Base-by-base conservation (phyloP, 2,113 vertebrate species). In the Paramisgurnus dabryanus region DNA sequence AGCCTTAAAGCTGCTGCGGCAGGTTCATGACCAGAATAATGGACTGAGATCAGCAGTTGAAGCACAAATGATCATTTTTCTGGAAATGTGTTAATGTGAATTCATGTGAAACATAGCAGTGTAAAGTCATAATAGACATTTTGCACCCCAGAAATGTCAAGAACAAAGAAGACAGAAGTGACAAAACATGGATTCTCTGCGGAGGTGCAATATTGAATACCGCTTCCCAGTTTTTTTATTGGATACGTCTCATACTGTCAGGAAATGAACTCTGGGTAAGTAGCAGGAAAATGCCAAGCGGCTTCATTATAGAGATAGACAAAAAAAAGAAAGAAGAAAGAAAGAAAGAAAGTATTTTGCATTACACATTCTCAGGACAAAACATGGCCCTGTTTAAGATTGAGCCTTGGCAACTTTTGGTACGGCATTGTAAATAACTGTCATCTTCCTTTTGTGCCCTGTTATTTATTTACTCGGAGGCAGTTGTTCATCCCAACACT, bases 61-160 rank as follows among this genome's bases (percentile, higher is more conserved):
- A 78, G 79, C 47, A 53, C 79, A 84, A 85, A 88, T 80, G 70
- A 90, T 88, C 7, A 81, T 89, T 88, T 87, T 71, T 61, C 67
- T 49, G 67, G 81, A 85, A 85, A 88, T 69, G 60, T 87, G 83
- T 80, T 89, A 85, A 89, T 89, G 86, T 86, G 88, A 92, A 90
- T 89, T 87, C 86, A 88, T 87, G 88, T 91, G 88, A 87, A 87
- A 88, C 87, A 88, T 60, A 85, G 86, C 72, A 60, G 84, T 78
- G 55, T 81, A 80, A 85, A 88, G 68, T 81, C 82, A 86, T 87
- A 87, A 86, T 80, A 85, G 84, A 85, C 78, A 82, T 84, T 85
- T 86, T 85, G 80, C 88, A 90, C 91, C 86, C 86, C 68, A 87
- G 86, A 91, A 90, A 90, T 91, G 90, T 92, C 90, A 89, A 82